Base-by-base conservation (phyloP, 1,140 invertebrate species). In the Drosophila baimaii region DNA sequence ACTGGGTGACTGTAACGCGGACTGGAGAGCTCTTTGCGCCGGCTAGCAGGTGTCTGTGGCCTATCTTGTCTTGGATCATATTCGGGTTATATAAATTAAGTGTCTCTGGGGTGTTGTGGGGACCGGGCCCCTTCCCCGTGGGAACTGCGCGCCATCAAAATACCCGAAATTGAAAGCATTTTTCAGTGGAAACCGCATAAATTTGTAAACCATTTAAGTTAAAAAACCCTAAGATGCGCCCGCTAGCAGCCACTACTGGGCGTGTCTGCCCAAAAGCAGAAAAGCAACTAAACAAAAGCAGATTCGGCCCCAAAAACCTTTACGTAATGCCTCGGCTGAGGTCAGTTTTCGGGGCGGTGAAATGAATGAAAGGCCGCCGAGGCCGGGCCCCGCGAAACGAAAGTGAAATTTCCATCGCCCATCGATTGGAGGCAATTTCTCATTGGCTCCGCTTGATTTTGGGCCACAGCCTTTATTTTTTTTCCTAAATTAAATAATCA, bases 381-480 rank as follows among this genome's bases (percentile, higher is more conserved):
- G 44, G 61, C 41, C 21, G 35, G 29, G 27, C 25, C 35, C 71
- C 31, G 29, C 51, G 31, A 49, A 76, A 82, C 58, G 74, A 85
- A 85, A 85, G 82, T 86, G 82, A 85, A 85, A 85, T 88, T 88
- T 82, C 43, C 69, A 71, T 75, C 64, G 27, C 59, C 72, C 66
- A 76, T 33, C 69, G 83, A 84, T 84, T 75, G 61, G 51, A 79
- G 54, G 69, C 58, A 63, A 55, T 61, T 65, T 78, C 79, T 64
- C 61, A 61, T 70, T 75, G 54, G 62, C 65, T 58, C n/a, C 70
- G 69, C 59, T 68, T 71, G 68, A 54, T 77, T 75, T 76, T 37
- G 62, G 35, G 52, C 49, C 54, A 43, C 31, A 71, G 65, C 47
- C 57, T 58, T 71, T 39, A 58, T 71, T 58, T 71, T 39, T 49